Evolutionary conservation across 2,113 vertebrate genomes (phyloP).

Genomic region (Hydropotes inermis): DNA sequence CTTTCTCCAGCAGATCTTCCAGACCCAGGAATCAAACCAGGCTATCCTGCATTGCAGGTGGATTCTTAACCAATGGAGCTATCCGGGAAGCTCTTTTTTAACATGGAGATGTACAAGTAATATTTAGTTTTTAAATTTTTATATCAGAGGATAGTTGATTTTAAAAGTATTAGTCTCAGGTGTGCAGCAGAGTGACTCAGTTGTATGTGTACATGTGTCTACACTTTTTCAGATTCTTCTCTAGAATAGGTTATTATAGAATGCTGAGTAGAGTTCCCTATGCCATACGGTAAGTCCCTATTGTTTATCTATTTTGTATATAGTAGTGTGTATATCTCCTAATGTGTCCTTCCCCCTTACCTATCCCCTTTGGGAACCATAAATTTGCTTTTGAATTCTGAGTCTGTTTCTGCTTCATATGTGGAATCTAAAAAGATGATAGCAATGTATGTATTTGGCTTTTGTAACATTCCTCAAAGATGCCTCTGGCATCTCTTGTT

Average conservation of each 20-base stretch:
- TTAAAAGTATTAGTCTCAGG: not conserved
- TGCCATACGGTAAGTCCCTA: not conserved
- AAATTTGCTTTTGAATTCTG: not conserved
- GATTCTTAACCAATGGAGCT: not conserved
- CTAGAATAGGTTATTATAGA: not conserved
- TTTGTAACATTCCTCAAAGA: constrained; percentile 73
- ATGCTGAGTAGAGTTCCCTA: not conserved
- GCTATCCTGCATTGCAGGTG: not conserved
- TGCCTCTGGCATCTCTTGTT: constrained; percentile 45
- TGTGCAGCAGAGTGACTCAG: not conserved
- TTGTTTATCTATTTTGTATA: not conserved
- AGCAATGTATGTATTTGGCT: not conserved
- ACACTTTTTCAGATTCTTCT: not conserved
- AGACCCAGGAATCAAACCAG: not conserved
- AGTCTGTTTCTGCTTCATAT: not conserved
- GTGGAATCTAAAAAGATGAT: not conserved
- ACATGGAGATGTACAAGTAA: not conserved
- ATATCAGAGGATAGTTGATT: not conserved
- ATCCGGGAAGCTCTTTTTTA: not conserved
- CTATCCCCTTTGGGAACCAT: not conserved
- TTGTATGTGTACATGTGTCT: not conserved
- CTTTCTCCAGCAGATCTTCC: not conserved
- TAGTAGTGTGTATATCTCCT: not conserved
- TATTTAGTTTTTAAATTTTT: not conserved
- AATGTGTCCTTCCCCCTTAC: not conserved